Percentiles rank a stretch among this genome's conserved stretches.
These are phyloP conservation scores for Cepphus grylle DNA, from an alignment of 2,113 vertebrate genomes.

Conservation along the genomic window DNA sequence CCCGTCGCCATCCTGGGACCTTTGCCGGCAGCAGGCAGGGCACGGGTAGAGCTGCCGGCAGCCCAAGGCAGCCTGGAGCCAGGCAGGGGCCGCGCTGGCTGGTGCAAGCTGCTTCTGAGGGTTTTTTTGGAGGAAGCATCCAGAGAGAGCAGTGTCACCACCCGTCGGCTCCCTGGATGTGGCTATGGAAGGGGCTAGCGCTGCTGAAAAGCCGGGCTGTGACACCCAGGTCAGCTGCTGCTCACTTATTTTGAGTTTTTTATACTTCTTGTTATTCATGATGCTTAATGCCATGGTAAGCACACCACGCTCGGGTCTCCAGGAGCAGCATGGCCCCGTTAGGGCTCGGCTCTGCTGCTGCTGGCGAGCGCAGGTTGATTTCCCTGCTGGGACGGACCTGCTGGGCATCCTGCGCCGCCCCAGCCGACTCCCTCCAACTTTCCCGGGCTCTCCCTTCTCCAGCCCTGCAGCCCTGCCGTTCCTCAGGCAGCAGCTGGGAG, in stretches of 20 bases:
- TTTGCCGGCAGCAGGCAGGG: neutral
- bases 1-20: neutral
- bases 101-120: neutral
- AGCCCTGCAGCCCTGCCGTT: neutral
- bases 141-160: neutral
- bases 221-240: neutral
- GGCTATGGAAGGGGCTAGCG: neutral
- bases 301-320: rapidly evolving
- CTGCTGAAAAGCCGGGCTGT: neutral
- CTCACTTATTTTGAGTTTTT: neutral
- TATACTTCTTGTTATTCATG: neutral
- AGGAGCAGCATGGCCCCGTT: rapidly evolving
- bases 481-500: neutral
- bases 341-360: neutral
- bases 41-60: neutral
- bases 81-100: neutral
- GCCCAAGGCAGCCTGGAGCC: neutral
- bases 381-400: neutral
- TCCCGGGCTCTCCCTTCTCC: neutral
- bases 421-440: neutral
- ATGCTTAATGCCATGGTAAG: neutral
- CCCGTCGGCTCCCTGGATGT: neutral
- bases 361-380: rapidly evolving
- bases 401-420: rapidly evolving
- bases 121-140: neutral